Evolutionary conservation across 2,888 invertebrate genomes (phyloP).

Genomic region (Hartigia nigra): DNA sequence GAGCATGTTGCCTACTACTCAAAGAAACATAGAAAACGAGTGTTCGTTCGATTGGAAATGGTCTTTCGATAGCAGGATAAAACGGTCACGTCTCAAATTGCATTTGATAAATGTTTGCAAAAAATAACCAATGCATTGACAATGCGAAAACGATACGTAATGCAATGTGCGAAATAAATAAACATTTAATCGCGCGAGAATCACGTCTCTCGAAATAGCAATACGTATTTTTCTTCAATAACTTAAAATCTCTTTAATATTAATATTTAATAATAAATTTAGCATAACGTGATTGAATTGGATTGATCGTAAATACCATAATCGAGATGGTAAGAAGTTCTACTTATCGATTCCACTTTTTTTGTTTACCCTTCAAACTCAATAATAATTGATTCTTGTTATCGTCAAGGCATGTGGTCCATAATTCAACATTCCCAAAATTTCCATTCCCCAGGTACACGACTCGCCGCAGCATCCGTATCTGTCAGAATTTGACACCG

Average conservation of each 20-base stretch:
- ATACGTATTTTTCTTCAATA: too few relatives aligned
- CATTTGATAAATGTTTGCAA: slow-evolving; percentile 39
- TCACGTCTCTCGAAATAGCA: background rate
- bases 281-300: background rate
- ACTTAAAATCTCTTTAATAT: background rate
- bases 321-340: background rate
- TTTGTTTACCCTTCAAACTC: background rate
- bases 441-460: slow-evolving; percentile 17
- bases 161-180: background rate
- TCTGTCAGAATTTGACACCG: slow-evolving; percentile 26
- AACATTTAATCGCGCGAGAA: background rate
- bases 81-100: slow-evolving; percentile 26
- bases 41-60: slow-evolving; percentile 25
- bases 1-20: background rate
- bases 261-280: background rate
- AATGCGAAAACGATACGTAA: background rate
- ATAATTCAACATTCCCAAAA: slow-evolving; percentile 19
- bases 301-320: background rate
- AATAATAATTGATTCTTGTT: background rate
- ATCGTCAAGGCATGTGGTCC: background rate
- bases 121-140: slow-evolving; percentile 7
- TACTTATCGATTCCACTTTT: background rate
- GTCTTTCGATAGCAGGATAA: slow-evolving; percentile 32
- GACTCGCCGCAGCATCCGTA: slow-evolving; percentile 18
- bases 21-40: slow-evolving; percentile 17